phyloP scores from a whole-genome alignment of 1,140 invertebrate species.

The Phymastichus coffea region DNA sequence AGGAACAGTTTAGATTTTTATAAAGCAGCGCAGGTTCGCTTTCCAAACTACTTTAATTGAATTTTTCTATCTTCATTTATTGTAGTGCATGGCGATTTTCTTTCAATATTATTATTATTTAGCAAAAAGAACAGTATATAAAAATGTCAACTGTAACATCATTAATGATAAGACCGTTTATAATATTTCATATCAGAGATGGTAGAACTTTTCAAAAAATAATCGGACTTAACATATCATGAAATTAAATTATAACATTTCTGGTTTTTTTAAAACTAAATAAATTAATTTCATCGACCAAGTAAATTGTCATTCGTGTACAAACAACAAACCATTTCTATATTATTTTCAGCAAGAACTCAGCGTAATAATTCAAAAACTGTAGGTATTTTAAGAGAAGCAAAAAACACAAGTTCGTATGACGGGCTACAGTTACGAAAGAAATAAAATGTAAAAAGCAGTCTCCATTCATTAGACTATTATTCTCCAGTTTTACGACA shows the following conservation, averaged over 20 bases:
- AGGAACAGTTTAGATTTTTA: slow-evolving; percentile 1
- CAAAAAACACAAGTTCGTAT: slow-evolving; percentile 9
- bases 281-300: too few relatives aligned
- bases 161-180: neutral
- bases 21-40: neutral
- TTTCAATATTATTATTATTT: neutral
- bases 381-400: neutral
- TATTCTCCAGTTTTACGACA: too few relatives aligned
- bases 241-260: neutral
- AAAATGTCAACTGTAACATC: neutral
- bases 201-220: too few relatives aligned
- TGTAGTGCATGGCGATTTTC: neutral
- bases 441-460: slow-evolving; percentile 1
- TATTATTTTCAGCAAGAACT: neutral
- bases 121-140: neutral
- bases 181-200: too few relatives aligned
- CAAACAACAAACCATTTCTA: neutral
- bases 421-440: slow-evolving; percentile 2
- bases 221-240: neutral
- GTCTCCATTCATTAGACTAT: too few relatives aligned
- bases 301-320: neutral
- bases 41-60: neutral
- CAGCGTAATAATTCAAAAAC: neutral
- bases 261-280: neutral
- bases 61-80: neutral